Evolutionary conservation across 2,888 invertebrate species (phyloP).

Genomic region (Pachydiplax longipennis): DNA sequence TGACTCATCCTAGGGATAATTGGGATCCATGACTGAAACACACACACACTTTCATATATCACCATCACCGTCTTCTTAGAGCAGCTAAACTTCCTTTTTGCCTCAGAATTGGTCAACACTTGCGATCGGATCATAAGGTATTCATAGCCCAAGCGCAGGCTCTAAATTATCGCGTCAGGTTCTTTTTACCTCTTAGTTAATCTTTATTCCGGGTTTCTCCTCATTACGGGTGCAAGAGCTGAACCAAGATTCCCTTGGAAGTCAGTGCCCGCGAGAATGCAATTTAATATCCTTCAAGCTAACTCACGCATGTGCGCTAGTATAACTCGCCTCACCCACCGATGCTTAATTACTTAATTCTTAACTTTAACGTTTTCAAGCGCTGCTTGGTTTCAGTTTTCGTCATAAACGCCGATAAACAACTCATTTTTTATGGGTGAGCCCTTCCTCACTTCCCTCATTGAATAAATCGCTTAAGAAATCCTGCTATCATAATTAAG

Average conservation of each 20-base stretch:
- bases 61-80: background rate
- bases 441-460: too few species aligned
- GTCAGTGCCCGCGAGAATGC: background rate
- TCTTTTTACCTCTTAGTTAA: background rate
- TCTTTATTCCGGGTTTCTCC: background rate
- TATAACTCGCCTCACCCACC: background rate
- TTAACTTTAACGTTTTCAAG: too few species aligned
- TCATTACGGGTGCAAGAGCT: background rate
- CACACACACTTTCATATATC: slow-evolving; percentile 7
- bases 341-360: too few species aligned
- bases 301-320: background rate
- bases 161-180: background rate
- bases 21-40: slow-evolving; percentile 33
- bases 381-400: too few species aligned
- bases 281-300: background rate
- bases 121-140: background rate
- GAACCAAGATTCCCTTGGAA: background rate
- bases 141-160: background rate
- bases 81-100: slow-evolving; percentile 4
- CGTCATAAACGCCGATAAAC: too few species aligned
- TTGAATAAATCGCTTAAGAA: too few species aligned
- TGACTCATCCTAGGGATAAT: slow-evolving; percentile 2
- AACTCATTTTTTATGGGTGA: too few species aligned
- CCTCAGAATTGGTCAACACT: background rate
- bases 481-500: too few species aligned